Percentiles rank a stretch among this genome's conserved stretches.
Evolutionary conservation across 2,113 vertebrate genomes (phyloP).

Genomic region (Crotalus tigris): DNA sequence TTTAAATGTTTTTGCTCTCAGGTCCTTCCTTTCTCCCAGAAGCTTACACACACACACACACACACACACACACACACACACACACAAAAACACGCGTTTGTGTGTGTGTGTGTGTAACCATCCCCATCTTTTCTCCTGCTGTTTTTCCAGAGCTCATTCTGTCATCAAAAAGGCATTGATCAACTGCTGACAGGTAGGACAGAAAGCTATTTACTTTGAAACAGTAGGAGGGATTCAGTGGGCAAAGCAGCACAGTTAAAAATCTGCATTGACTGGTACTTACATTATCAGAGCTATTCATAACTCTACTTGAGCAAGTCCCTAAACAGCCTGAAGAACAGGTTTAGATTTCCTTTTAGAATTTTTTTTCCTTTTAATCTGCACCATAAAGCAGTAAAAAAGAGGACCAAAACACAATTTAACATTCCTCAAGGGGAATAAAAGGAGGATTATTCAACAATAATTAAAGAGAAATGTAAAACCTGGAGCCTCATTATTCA

Average conservation of each 20-base stretch:
- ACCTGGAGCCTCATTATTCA: slow-evolving; percentile 21
- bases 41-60: neutral
- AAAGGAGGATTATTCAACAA: slow-evolving; percentile 46
- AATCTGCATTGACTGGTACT: slow-evolving; percentile 45
- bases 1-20: neutral
- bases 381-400: slow-evolving; percentile 39
- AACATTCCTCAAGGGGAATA: neutral
- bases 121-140: slow-evolving; percentile 47
- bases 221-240: slow-evolving; percentile 28
- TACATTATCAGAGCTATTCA: slow-evolving; percentile 53
- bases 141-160: slow-evolving; percentile 30
- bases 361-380: slow-evolving; percentile 51
- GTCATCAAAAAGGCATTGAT: slow-evolving; percentile 56
- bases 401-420: slow-evolving; percentile 38
- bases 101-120: slow-evolving; percentile 39
- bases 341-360: slow-evolving; percentile 54
- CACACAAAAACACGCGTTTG: neutral
- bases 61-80: no score
- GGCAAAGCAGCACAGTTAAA: slow-evolving; percentile 39
- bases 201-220: slow-evolving; percentile 60
- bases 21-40: neutral
- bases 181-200: slow-evolving; percentile 49
- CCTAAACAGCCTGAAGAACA: slow-evolving; percentile 52
- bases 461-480: slow-evolving; percentile 61
- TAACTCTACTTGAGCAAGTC: slow-evolving; percentile 54